Conservation (phyloP, 1,140 invertebrate genomes). For the Ostrea edulis region DNA sequence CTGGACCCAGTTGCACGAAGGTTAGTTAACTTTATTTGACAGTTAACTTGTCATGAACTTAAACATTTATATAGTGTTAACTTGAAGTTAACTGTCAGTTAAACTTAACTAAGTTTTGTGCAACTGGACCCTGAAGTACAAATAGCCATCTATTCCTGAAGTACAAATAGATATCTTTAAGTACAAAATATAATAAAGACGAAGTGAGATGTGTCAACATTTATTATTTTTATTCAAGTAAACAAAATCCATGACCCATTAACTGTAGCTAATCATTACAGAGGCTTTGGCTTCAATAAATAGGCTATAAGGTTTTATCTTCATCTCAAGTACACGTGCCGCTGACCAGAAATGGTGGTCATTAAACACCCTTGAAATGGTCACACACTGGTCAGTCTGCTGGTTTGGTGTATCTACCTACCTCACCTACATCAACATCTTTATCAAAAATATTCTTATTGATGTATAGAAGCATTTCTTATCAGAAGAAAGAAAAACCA, state of each 20-base stretch:
- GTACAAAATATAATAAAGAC: neutral
- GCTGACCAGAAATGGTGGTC: neutral
- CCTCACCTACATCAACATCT: neutral
- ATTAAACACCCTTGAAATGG: neutral
- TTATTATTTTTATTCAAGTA: slow-evolving; percentile 27
- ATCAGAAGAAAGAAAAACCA: neutral
- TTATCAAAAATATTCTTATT: slow-evolving; percentile 4
- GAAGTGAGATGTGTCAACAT: slow-evolving; percentile 4
- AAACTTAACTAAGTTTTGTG: too few relatives aligned
- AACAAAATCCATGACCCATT: slow-evolving; percentile 37
- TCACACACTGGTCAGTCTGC: neutral
- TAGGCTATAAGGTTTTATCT: slow-evolving; percentile 26
- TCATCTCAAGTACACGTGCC: neutral
- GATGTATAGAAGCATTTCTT: neutral
- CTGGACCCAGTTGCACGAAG: too few relatives aligned
- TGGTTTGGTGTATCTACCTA: neutral
- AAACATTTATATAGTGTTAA: too few relatives aligned
- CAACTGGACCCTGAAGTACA: too few relatives aligned
- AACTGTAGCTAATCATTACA: slow-evolving; percentile 33
- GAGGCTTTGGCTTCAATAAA: slow-evolving; percentile 31
- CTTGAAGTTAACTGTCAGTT: too few relatives aligned
- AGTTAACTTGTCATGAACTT: too few relatives aligned
- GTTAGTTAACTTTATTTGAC: too few relatives aligned
- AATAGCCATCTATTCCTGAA: too few relatives aligned
- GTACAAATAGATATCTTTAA: neutral